Evolutionary conservation across 2,113 vertebrate genomes (phyloP), one percentile per base, ranked within the genome.

Genomic region (Mugil cephalus): DNA sequence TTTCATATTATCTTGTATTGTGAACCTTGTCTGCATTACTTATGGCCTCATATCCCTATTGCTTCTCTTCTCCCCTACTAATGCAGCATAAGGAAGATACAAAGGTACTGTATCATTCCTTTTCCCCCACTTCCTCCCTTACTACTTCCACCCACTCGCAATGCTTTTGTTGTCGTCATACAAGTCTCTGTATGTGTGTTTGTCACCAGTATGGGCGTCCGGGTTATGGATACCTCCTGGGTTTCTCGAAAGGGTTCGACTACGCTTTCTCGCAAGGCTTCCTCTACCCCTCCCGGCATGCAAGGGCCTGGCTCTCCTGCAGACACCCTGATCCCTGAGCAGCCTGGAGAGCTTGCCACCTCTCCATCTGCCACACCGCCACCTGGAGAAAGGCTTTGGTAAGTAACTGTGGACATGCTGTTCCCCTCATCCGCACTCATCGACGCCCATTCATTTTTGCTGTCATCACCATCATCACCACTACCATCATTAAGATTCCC

Each of bases 41-140:
- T 83, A 51, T 92, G 84, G 86, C 75, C 63, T 87, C 73, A 78
- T 84, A 71, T 88, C 80, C 82, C 74, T 89, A 90, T 74, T 83
- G 67, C 88, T 77, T 85, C 74, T 95, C 95, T 96, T 94, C 89
- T 92, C 93, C 79, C 80, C 54, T 90, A 91, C 82, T 89, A 92
- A 95, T 77, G 97, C 98, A 99, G 98, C 98, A 97, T 99, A 96
- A 98, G 98, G 97, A 99, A 99, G 96, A 99, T 99, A 88, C 98
- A 99, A 97, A 99, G 98, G 98, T 99, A 99, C 74, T 0, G 94
- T 96, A 91, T 82, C 61, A 35, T 85, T 64, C 62, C 73, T 34
- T 77, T 65, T 14, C 53, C 66, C 63, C 65, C 19, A 45, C 66
- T 47, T 71, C 68, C 69, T 76, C 64, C 60, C 76, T 63, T 17